These are phyloP conservation scores for Folsomia candida DNA, from an alignment of 2,888 invertebrate genomes.

Conservation along the genomic window DNA sequence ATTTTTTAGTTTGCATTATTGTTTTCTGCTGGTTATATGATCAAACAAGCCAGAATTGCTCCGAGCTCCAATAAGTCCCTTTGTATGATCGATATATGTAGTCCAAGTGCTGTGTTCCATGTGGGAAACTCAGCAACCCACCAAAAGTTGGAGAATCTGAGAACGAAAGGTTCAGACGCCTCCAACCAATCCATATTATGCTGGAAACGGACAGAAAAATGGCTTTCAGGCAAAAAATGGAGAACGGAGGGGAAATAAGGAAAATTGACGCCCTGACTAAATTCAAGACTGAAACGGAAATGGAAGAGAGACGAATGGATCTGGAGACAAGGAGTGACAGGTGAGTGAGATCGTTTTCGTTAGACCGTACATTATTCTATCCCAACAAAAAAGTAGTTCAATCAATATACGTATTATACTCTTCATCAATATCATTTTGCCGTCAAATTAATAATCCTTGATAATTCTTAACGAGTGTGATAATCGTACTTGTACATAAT, in stretches of 20 bases:
- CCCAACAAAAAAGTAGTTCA: too few species aligned
- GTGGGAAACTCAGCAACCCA: conserved; percentile 22
- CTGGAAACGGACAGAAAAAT: conserved; percentile 32
- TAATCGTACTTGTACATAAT: too few species aligned
- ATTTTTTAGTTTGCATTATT: too few species aligned
- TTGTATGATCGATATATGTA: conserved; percentile 12
- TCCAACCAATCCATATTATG: conserved; percentile 25
- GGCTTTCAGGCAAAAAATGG: conserved; percentile 24
- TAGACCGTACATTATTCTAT: background rate
- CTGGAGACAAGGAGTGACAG: conserved; percentile 41
- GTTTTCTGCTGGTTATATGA: too few species aligned
- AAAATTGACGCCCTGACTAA: conserved; percentile 35
- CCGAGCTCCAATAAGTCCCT: background rate
- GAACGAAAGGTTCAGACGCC: background rate
- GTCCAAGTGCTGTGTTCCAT: conserved; percentile 18
- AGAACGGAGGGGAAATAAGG: conserved; percentile 36
- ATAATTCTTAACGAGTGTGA: too few species aligned
- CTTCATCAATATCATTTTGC: too few species aligned
- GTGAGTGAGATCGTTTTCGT: conserved; percentile 2
- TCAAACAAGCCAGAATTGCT: background rate
- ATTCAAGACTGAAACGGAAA: conserved; percentile 28
- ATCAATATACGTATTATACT: too few species aligned
- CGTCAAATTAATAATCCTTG: too few species aligned
- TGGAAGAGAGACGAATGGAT: conserved; percentile 39
- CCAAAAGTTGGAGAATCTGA: background rate